Evolutionary conservation across 2,797 vertebrate species (phyloP).

Genomic region (Mareca penelope): DNA sequence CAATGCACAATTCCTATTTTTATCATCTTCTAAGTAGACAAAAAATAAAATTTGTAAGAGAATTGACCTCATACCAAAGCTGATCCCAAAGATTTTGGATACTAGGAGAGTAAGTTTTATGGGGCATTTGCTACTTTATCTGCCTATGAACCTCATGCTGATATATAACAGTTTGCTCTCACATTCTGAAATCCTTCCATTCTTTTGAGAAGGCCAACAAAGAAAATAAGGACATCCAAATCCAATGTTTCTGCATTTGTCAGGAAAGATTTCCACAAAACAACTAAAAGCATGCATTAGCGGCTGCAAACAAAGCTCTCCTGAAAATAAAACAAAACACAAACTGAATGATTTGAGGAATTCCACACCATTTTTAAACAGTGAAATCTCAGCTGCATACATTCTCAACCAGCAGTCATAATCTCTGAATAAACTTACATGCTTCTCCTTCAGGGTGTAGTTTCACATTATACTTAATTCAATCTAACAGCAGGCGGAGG

Average conservation of each 20-base stretch:
- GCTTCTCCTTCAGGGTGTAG: background rate
- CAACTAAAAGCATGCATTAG: background rate
- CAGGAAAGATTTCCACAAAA: background rate
- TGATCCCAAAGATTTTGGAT: background rate
- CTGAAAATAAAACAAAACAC: too few relatives aligned
- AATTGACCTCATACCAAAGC: background rate
- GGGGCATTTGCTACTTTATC: background rate
- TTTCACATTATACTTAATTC: constrained; percentile 13
- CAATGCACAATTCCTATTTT: background rate
- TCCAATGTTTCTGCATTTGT: background rate
- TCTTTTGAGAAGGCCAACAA: background rate
- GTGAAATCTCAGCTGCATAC: background rate
- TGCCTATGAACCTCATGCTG: background rate
- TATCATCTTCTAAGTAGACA: background rate
- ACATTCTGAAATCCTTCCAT: background rate
- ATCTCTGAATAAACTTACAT: constrained; percentile 9
- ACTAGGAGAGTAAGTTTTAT: background rate
- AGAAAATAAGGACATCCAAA: background rate
- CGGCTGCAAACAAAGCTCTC: background rate
- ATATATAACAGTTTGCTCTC: background rate
- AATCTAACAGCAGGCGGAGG: background rate
- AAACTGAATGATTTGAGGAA: background rate
- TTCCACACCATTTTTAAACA: background rate
- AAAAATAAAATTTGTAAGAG: background rate
- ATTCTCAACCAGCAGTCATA: background rate